phyloP scores from a whole-genome alignment of 2,797 vertebrate genomes.

The Glyptemys insculpta region DNA sequence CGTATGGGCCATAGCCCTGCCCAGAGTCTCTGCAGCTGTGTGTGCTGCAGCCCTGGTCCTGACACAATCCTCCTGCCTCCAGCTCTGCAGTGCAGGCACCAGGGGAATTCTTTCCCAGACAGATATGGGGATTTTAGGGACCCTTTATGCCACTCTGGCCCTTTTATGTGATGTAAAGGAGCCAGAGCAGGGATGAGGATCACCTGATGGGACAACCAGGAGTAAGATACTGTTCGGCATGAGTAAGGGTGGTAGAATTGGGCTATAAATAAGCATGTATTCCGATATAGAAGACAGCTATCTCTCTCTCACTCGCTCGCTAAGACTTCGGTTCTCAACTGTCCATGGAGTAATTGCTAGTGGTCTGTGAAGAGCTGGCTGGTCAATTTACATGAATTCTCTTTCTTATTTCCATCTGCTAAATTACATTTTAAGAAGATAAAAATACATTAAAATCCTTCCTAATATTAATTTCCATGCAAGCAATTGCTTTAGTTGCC shows the following conservation, averaged over 20 bases:
- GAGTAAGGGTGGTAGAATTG: not conserved
- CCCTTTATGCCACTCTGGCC: not conserved
- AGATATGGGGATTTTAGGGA: not conserved
- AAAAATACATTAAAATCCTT: not conserved
- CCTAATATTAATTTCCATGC: not conserved
- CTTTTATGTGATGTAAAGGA: not conserved
- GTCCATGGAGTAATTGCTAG: not conserved
- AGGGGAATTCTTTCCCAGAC: not conserved
- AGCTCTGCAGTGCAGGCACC: not conserved
- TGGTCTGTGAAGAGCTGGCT: not conserved
- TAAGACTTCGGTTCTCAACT: not conserved
- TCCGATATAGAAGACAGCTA: not conserved
- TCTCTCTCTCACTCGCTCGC: not conserved
- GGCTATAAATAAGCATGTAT: not conserved
- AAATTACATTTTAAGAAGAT: not conserved
- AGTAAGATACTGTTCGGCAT: not conserved
- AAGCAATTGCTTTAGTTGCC: constrained; percentile 3
- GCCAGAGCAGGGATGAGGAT: not conserved
- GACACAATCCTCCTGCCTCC: not conserved
- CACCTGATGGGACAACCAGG: not conserved
- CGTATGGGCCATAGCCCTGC: not conserved
- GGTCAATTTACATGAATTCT: not conserved
- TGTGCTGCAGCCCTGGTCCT: not conserved
- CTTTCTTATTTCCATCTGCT: not conserved
- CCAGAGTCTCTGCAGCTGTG: not conserved